Evolutionary conservation across 1,140 invertebrate genomes (phyloP), one percentile per base, ranked within the genome.

Genomic region (Eubasilissa regina): DNA sequence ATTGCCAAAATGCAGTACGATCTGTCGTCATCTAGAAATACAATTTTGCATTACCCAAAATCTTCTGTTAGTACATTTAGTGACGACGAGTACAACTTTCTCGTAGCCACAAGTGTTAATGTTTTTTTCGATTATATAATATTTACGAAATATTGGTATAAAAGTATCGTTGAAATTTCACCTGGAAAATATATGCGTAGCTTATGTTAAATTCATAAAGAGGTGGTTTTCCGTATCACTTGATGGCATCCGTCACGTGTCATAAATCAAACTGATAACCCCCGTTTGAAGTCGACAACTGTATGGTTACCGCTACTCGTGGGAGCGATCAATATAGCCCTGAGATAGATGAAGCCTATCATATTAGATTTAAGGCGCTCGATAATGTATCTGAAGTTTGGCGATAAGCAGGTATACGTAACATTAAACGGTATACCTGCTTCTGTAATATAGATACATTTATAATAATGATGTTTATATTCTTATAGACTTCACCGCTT

Each of bases 331-430:
- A 55, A 73, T 73, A 73, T 53, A 10, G 4, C 9, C 48, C 13
- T 25, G 53, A 72, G 47, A 25, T 55, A 73, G 47, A 43, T 47
- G 48, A 21, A 53, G 25, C 70, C 70, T 25, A 73, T 73, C 47
- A 73, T 53, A 73, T 53, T 12, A 47, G 17, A 19, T 15, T 73
- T 19, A 35, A 11, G 13, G 70, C 43, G 43, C 51, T 35, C 19
- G 70, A 73, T 73, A 53, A 15, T 48, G 17, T 55, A 73, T 73
- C 70, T 15, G 11, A 43, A 19, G 21, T 15, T 21, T 17, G 4
- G 48, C 21, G 45, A 53, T 73, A 73, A 53, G 51, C 19, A 55
- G 55, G 51, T 53, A 73, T 17, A 15, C 0, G 70, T 17, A 25
- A 73, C 47, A 21, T 73, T 15, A 58, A 58, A 58, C 25, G 1